Percentiles rank a stretch among this genome's conserved stretches.
Conservation (phyloP, 2,888 invertebrate genomes). For the Carpatolechia fugitivella region DNA sequence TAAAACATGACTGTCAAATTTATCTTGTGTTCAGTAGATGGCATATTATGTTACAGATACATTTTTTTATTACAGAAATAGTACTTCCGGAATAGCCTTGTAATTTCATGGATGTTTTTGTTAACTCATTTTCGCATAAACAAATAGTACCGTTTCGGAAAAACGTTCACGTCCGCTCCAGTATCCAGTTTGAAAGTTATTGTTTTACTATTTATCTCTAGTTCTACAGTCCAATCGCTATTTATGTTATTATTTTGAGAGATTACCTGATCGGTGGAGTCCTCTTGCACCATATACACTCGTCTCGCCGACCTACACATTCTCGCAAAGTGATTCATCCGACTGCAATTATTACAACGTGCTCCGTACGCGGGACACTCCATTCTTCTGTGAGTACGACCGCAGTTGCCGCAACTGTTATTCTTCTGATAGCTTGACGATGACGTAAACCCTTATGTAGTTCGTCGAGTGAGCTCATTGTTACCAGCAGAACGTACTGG, state of each 20-base stretch:
- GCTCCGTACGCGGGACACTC: slow-evolving; percentile 24
- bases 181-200: slow-evolving; percentile 27
- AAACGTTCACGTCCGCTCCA: slow-evolving; percentile 27
- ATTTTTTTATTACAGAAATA: slow-evolving; percentile 22
- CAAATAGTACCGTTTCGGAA: slow-evolving; percentile 16
- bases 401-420: slow-evolving; percentile 17
- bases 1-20: too few relatives aligned
- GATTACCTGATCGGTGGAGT: slow-evolving; percentile 25
- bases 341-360: slow-evolving; percentile 18
- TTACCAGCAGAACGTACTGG: too few relatives aligned
- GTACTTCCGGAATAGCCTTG: slow-evolving; percentile 22
- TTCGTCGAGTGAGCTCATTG: too few relatives aligned
- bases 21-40: too few relatives aligned
- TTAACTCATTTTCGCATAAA: slow-evolving; percentile 15
- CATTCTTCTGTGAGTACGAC: slow-evolving; percentile 12
- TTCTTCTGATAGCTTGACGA: too few relatives aligned
- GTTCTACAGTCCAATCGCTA: slow-evolving; percentile 19
- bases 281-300: slow-evolving; percentile 19
- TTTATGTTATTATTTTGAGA: not conserved
- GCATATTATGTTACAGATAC: too few relatives aligned
- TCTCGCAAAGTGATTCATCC: slow-evolving; percentile 22
- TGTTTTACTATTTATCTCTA: slow-evolving; percentile 17
- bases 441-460: too few relatives aligned
- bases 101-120: slow-evolving; percentile 13
- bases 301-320: slow-evolving; percentile 20